phyloP scores from a whole-genome alignment of 2,797 vertebrate species.

The Tapirus indicus region DNA sequence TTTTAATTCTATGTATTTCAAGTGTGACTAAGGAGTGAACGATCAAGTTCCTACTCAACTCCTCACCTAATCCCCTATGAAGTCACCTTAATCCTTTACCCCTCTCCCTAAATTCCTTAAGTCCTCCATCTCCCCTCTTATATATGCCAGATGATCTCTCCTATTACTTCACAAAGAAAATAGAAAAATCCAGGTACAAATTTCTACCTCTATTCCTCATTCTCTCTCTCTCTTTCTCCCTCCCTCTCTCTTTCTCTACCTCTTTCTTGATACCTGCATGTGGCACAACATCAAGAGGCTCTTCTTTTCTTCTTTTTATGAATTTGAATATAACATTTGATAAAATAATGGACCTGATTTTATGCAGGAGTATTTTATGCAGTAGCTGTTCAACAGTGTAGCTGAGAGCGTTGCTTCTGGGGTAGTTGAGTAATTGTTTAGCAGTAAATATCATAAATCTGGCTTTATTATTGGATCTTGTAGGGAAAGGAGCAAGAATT shows the following conservation, averaged over 20 bases:
- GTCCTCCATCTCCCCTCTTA: neutral
- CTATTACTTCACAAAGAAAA: neutral
- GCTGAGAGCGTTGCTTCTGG: neutral
- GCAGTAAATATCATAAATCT: neutral
- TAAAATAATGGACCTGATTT: neutral
- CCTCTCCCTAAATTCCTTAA: neutral
- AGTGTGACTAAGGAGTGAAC: neutral
- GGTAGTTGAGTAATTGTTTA: neutral
- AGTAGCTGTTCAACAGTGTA: too few species aligned
- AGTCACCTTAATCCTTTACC: neutral
- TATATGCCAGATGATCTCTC: neutral
- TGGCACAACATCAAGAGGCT: neutral
- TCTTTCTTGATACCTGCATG: neutral
- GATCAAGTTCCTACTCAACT: neutral
- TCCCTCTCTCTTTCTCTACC: fast-evolving
- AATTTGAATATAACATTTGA: neutral
- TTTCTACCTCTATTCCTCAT: neutral
- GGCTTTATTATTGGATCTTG: neutral
- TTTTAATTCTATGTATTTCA: neutral
- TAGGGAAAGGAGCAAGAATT: neutral
- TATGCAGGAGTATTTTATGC: neutral
- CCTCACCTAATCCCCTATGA: neutral
- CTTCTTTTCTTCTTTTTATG: neutral
- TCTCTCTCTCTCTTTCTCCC: neutral
- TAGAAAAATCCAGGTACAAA: neutral